Percentiles rank a stretch among this genome's conserved stretches.
Conservation (phyloP, 2,113 vertebrate species). For the Rhineura floridana region DNA sequence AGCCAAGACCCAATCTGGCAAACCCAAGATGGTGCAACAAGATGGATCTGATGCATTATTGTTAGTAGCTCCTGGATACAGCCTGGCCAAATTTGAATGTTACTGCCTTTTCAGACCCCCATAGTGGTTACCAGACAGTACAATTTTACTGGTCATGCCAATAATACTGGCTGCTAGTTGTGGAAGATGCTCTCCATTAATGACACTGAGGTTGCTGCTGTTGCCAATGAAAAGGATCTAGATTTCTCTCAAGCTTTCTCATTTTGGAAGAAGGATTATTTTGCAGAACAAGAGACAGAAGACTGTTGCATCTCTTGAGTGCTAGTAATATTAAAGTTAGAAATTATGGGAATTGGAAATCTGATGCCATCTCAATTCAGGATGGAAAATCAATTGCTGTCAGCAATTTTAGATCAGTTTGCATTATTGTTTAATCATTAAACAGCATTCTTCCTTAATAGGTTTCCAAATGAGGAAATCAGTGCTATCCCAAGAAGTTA, state of each 20-base stretch:
- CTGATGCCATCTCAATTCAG: background rate
- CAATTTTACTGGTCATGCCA: too few relatives aligned
- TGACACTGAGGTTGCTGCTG: background rate
- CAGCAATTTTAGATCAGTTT: background rate
- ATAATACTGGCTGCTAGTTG: too few relatives aligned
- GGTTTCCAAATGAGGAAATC: background rate
- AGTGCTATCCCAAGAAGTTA: background rate
- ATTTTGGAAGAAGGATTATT: background rate
- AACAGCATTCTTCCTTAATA: background rate
- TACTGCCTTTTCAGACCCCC: background rate
- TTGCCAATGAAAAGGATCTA: background rate
- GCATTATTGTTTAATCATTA: slow-evolving; percentile 3
- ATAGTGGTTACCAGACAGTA: too few relatives aligned
- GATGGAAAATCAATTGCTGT: background rate
- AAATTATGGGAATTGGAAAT: slow-evolving; percentile 2
- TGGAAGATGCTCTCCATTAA: background rate
- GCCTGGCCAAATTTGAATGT: too few relatives aligned
- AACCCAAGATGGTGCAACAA: too few relatives aligned
- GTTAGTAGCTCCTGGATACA: background rate
- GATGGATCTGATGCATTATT: too few relatives aligned
- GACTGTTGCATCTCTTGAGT: background rate
- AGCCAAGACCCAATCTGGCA: too few relatives aligned
- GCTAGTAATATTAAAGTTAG: background rate
- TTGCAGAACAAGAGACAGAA: background rate
- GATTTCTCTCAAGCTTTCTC: background rate